Conservation (phyloP, 2,888 invertebrate genomes). For the Heliconius aoede region DNA sequence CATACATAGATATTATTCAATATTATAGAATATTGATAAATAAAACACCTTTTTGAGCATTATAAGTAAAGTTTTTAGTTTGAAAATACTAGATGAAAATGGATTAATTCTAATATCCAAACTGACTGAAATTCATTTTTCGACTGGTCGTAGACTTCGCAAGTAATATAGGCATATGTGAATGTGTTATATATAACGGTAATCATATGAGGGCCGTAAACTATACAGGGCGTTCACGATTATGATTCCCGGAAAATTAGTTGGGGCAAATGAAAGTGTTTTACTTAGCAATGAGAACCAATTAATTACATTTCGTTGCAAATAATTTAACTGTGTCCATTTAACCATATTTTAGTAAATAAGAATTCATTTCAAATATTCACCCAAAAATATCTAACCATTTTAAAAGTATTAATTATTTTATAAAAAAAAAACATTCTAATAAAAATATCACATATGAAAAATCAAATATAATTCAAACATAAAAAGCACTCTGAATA, state of each 20-base stretch:
- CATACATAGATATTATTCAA: neutral
- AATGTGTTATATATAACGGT: conserved; percentile 66
- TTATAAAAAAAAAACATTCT: neutral
- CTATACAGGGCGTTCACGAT: conserved; percentile 69
- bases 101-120: conserved; percentile 29
- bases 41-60: conserved; percentile 41
- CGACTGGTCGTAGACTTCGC: conserved; percentile 60
- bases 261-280: neutral
- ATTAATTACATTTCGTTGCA: neutral
- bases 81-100: neutral
- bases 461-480: conserved; percentile 20
- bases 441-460: neutral
- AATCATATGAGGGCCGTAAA: conserved; percentile 72
- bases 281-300: neutral
- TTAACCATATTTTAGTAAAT: neutral
- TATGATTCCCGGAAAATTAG: conserved; percentile 29
- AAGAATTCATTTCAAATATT: neutral
- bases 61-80: conserved; percentile 13
- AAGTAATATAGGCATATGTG: conserved; percentile 61
- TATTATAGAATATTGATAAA: conserved; percentile 1
- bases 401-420: neutral
- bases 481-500: conserved; percentile 61
- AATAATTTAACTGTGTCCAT: neutral
- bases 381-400: neutral
- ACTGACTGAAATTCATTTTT: conserved; percentile 58